phyloP scores from a whole-genome alignment of 37 sponge, comb jelly and placozoan genomes.

The Dysidea cf. avara region DNA sequence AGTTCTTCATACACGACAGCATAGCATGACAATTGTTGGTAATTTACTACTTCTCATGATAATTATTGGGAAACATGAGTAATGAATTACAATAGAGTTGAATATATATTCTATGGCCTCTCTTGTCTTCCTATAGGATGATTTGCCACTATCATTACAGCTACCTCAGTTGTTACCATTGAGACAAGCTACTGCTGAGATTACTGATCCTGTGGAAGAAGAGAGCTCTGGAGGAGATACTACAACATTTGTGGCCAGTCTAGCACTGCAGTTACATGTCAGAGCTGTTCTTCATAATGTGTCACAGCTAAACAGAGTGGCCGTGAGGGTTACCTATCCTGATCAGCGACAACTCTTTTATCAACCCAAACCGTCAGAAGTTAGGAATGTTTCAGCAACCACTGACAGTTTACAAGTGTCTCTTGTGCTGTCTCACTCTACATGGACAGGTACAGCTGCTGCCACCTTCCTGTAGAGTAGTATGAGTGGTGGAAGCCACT shows the following conservation, averaged over 20 bases:
- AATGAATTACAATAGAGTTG: no score
- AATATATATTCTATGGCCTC: no score
- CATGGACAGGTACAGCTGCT: slow-evolving; percentile 67
- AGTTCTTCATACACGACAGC: no score
- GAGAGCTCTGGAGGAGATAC: not conserved
- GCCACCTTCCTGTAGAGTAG: no score
- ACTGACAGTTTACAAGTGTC: slow-evolving; percentile 38
- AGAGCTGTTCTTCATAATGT: slow-evolving; percentile 33
- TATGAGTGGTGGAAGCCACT: no score
- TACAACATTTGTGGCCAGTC: slow-evolving; percentile 14
- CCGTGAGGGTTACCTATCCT: slow-evolving; percentile 54
- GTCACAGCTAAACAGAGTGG: not conserved
- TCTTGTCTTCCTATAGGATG: slow-evolving; percentile 3
- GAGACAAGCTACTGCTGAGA: not conserved
- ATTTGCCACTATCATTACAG: not conserved
- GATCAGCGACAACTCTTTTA: slow-evolving; percentile 50
- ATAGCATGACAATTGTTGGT: no score
- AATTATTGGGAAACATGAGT: no score
- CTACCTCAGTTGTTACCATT: not conserved
- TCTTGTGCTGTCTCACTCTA: slow-evolving; percentile 60
- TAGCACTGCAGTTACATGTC: slow-evolving; percentile 46
- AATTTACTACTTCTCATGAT: no score
- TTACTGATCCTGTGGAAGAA: not conserved
- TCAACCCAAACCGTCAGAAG: slow-evolving; percentile 28
- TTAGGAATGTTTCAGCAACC: slow-evolving; percentile 3